phyloP scores from a whole-genome alignment of 1,140 invertebrate species.

The Adoxophyes honmai region DNA sequence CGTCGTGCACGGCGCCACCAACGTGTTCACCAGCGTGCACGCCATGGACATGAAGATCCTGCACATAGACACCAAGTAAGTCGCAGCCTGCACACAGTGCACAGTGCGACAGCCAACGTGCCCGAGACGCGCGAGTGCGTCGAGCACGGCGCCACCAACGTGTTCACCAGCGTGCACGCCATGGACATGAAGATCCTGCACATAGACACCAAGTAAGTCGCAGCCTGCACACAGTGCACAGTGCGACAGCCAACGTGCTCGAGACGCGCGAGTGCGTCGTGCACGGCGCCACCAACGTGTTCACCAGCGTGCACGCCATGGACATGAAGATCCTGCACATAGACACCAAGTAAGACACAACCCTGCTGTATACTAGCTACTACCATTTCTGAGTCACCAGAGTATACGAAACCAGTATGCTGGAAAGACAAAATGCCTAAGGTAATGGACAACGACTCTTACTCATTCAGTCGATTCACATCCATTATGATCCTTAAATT shows the following conservation, averaged over 20 bases:
- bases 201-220: constrained; percentile 94
- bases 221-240: constrained; percentile 89
- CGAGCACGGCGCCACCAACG: constrained; percentile 96
- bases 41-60: constrained; percentile 99
- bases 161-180: constrained; percentile 97
- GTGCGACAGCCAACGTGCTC: no score
- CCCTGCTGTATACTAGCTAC: constrained; percentile 86
- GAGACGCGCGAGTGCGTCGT: no score
- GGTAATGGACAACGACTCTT: no score
- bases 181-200: constrained; percentile 99
- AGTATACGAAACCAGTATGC: no score
- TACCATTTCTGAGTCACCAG: no score
- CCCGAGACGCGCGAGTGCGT: constrained; percentile 98
- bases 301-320: constrained; percentile 97
- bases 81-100: no score
- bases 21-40: constrained; percentile 99
- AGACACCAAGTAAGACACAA: constrained; percentile 92
- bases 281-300: constrained; percentile 97
- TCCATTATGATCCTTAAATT: no score
- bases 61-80: constrained; percentile 96
- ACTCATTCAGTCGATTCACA: no score
- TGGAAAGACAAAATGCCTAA: no score
- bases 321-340: constrained; percentile 99
- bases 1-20: constrained; percentile 96
- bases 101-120: constrained; percentile 99